A percentile compares a stretch with the other conserved stretches of the same genome.
Evolutionary conservation across 2,888 invertebrate genomes (phyloP).

Genomic region (Diabrotica balteata): DNA sequence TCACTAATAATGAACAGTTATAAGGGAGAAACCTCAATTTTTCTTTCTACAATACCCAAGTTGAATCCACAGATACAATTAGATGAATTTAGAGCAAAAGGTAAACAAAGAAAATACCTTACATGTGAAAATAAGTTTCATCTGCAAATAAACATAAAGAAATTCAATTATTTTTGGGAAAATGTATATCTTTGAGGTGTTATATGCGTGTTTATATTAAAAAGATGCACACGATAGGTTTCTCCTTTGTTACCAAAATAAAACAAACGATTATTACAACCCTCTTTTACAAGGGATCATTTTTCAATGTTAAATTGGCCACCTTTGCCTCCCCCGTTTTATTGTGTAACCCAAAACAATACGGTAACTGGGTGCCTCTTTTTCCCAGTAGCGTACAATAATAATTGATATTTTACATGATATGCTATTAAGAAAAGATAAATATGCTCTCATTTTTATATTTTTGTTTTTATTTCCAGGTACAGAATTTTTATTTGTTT

Average conservation of each 20-base stretch:
- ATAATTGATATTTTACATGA: neutral
- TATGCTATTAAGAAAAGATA: no score
- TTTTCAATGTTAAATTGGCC: constrained; percentile 11
- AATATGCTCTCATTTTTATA: no score
- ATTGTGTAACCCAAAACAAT: constrained; percentile 15
- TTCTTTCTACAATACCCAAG: neutral
- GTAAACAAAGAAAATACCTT: no score
- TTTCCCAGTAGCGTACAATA: constrained; percentile 4
- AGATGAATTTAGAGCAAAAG: neutral
- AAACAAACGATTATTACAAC: constrained; percentile 10
- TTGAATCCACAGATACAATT: constrained; percentile 20
- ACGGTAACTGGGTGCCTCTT: neutral
- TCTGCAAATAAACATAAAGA: no score
- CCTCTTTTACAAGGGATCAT: constrained; percentile 10
- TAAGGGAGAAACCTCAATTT: no score
- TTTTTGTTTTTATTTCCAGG: no score
- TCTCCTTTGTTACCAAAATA: constrained; percentile 11
- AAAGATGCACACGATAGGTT: constrained; percentile 4
- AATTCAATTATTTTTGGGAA: no score
- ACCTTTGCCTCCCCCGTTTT: constrained; percentile 5
- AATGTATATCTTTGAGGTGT: neutral
- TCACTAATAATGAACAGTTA: no score
- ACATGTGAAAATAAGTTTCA: no score
- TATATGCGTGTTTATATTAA: constrained; percentile 4
- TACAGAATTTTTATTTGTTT: no score